A percentile compares a stretch with the other conserved stretches of the same genome.
Conservation (phyloP, 2,113 vertebrate genomes). For the Eupsittula cactorum region DNA sequence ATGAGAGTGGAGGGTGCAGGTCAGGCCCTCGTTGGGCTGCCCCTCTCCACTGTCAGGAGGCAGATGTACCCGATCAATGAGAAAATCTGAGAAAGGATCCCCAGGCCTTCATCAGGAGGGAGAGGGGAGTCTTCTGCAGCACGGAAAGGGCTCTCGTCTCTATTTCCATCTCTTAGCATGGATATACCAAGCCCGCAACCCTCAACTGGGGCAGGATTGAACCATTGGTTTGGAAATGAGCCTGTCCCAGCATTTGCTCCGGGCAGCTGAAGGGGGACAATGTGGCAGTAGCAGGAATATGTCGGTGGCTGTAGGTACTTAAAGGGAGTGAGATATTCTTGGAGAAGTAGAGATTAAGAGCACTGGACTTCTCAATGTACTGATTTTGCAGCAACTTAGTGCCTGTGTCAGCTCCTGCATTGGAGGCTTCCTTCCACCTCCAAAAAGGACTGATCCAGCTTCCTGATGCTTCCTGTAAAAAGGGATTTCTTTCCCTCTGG, state of each 20-base stretch:
- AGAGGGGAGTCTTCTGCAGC: background rate
- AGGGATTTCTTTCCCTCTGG: background rate
- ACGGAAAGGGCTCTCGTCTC: background rate
- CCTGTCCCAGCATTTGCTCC: background rate
- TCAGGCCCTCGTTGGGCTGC: constrained; percentile 4
- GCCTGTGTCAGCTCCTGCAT: rapidly evolving
- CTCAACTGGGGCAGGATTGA: background rate
- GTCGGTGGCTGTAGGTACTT: rapidly evolving
- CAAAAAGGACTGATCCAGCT: background rate
- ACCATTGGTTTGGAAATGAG: background rate
- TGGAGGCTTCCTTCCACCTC: background rate
- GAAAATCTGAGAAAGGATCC: constrained; percentile 29
- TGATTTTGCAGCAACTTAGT: background rate
- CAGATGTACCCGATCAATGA: constrained; percentile 59
- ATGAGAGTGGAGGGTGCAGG: background rate
- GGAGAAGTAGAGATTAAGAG: background rate
- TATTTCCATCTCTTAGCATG: background rate
- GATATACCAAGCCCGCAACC: background rate
- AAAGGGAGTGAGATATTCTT: background rate
- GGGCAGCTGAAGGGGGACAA: background rate
- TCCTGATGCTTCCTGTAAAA: background rate
- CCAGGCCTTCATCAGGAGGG: background rate
- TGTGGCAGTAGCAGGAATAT: background rate
- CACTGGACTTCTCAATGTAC: background rate
- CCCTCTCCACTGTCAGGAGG: background rate